Evolutionary conservation across 2,888 invertebrate species (phyloP), one percentile per base, ranked within the genome.

Genomic region (Physocephala rufipes): DNA sequence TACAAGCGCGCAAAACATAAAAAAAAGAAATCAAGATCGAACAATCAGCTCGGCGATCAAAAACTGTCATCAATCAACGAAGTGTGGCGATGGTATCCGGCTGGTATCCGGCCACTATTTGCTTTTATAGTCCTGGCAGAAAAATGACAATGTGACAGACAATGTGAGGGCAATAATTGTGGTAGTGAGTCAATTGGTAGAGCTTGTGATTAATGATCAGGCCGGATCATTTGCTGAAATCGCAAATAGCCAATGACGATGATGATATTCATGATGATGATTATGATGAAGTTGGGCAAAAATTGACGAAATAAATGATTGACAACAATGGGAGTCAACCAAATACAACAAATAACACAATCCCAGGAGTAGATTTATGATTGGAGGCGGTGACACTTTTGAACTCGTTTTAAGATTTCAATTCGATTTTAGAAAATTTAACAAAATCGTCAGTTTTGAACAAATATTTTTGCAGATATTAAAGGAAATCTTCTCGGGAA

Each of bases 11-110:
- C 19, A 49, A 47, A 15, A 36, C 21, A 47, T 24, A 45, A 63
- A 47, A 45, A 36, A n/a, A n/a, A n/a, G n/a, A n/a, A 47, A 64
- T 12, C n/a, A 13, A 21, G 24, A 64, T 47, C 9, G 2, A 47
- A 26, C n/a, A 13, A 49, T 36, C 36, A 9, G 45, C n/a, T n/a
- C 45, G 45, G 63, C 28, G 62, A 30, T 62, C 68, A 61, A 24
- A 68, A 75, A 76, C 68, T 74, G 75, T 75, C 77, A 79, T 77
- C 78, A 77, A 79, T 78, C 78, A 79, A 74, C 70, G 69, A 68
- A 36, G 5, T 36, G n/a, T 30, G 36, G 21, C 49, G 36, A 36
- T 7, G 36, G 36, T 9, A 9, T 4, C 36, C 36, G 53, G 21
- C 1, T 21, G 4, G 49, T 4, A 15, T 9, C 21, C 47, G 28